A percentile compares a stretch with the other conserved stretches of the same genome.
phyloP scores from a whole-genome alignment of 2,888 invertebrate species.

The Phaedon cochleariae region DNA sequence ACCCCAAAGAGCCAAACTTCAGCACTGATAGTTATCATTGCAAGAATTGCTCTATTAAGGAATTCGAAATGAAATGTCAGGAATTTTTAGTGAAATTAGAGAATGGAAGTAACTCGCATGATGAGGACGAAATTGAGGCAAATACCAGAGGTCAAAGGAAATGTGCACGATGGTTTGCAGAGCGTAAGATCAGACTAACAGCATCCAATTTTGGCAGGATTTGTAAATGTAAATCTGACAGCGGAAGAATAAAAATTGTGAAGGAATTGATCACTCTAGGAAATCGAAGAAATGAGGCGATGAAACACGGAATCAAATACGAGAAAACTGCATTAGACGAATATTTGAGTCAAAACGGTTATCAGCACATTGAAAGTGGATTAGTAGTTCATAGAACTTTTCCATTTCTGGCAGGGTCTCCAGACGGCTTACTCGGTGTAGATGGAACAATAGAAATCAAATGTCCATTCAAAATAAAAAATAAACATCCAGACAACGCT shows the following conservation, averaged over 20 bases:
- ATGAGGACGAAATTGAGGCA: background rate
- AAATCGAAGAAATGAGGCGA: background rate
- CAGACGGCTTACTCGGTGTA: background rate
- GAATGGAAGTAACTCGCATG: background rate
- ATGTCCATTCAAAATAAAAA: constrained; percentile 1
- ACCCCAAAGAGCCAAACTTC: background rate
- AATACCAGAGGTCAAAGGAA: background rate
- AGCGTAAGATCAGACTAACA: background rate
- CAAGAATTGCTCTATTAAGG: background rate
- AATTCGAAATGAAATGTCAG: background rate
- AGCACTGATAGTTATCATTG: background rate
- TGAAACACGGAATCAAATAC: background rate
- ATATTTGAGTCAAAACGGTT: background rate
- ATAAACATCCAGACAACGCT: background rate
- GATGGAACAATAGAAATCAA: constrained; percentile 5
- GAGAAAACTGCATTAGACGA: background rate
- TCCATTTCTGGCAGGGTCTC: constrained; percentile 11
- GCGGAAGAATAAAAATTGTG: background rate
- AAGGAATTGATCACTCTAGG: background rate
- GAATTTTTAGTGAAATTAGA: background rate
- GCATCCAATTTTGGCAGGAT: constrained; percentile 1
- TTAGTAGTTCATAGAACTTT: background rate
- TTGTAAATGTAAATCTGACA: background rate
- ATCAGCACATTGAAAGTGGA: background rate
- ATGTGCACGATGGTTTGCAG: background rate